Evolutionary conservation across 1,140 invertebrate genomes (phyloP), one percentile per base, ranked within the genome.

Genomic region (Rhagoletis pomonella): DNA sequence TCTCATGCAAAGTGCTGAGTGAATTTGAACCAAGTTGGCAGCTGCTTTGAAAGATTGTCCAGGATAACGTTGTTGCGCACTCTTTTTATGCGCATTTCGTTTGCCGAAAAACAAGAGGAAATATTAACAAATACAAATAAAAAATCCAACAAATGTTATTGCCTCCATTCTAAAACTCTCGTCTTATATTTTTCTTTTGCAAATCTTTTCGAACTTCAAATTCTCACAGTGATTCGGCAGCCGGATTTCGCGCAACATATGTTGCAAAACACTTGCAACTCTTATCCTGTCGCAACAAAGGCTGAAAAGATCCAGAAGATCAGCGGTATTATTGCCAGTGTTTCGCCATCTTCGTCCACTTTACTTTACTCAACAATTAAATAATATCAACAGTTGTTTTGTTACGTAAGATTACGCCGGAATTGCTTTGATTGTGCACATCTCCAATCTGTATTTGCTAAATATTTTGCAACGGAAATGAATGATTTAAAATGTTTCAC

Each of bases 301-400:
- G 47, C 5, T 9, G 42, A 47, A 81, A 81, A 81, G 73, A 47
- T 55, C 5, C 3, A 81, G 47, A 3, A 1, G 73, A 81, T 81
- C 47, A 19, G 5, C n/a, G 17, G n/a, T 10, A 7, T 55, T 2
- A 55, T 5, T 7, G 50, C 50, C 50, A n/a, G 47, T 58, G 5
- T 81, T 19, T 19, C 9, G 19, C 17, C 55, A 62, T 14, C 4
- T n/a, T 19, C 5, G n/a, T 62, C 60, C 60, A 0, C 67, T 47
- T 73, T n/a, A 4, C 67, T 73, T 50, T 17, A 7, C 14, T 55
- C n/a, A 14, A 10, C 73, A 17, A 81, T 81, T 81, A 19, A 55
- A 81, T 10, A 55, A 81, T 50, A 81, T 81, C 73, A 81, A 81
- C 73, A 81, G 73, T 81, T 81, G 73, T 81, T 81, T 81, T 81